Conservation (phyloP, 1,140 invertebrate genomes). For the Macrobrachium rosenbergii region DNA sequence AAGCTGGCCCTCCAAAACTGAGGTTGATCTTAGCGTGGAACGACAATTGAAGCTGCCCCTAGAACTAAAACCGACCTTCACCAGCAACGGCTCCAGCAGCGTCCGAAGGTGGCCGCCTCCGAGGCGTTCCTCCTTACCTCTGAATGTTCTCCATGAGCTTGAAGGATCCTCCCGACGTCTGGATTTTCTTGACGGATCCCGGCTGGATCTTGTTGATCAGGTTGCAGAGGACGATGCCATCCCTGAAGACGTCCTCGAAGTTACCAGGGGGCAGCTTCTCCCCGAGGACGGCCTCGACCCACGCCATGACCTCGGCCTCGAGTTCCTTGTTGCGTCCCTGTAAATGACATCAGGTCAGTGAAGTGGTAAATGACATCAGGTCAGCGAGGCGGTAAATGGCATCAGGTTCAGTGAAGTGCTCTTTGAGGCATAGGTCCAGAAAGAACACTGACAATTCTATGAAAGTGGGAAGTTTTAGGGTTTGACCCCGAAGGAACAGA, state of each 20-base stretch:
- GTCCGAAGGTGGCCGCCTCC: background rate
- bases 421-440: background rate
- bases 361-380: constrained; percentile 65
- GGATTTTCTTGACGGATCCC: constrained; percentile 96
- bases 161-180: constrained; percentile 95
- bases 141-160: constrained; percentile 99
- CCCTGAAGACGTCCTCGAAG: constrained; percentile 92
- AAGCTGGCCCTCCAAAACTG: too few relatives aligned
- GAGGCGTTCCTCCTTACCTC: constrained; percentile 75
- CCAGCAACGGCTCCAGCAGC: background rate
- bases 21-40: too few relatives aligned
- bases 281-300: constrained; percentile 90
- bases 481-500: background rate
- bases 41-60: too few relatives aligned
- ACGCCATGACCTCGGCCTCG: constrained; percentile 89
- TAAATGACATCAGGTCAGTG: constrained; percentile 61
- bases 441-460: background rate
- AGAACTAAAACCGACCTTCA: background rate
- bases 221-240: constrained; percentile 94
- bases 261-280: constrained; percentile 86
- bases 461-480: background rate
- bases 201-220: constrained; percentile 95
- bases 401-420: too few relatives aligned
- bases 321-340: constrained; percentile 91
- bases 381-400: constrained; percentile 67